Evolutionary conservation across 2,113 vertebrate genomes (phyloP).

Genomic region (Megaceryle maxima): DNA sequence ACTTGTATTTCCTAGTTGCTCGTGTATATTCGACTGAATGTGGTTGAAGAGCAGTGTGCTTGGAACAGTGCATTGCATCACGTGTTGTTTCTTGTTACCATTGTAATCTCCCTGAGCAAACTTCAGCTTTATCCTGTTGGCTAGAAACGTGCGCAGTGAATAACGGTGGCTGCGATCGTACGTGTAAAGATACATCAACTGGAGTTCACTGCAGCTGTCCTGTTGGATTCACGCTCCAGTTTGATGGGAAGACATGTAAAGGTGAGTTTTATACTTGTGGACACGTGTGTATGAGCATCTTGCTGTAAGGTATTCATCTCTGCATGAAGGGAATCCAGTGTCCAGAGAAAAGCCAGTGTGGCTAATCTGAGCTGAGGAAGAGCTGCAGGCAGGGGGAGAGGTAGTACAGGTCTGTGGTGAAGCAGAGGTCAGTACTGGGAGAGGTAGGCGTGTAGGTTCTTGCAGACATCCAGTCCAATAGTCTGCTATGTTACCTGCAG

Average conservation of each 20-base stretch:
- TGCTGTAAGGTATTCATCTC: background rate
- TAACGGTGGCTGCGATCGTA: constrained; percentile 96
- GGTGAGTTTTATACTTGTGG: constrained; percentile 68
- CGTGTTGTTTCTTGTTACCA: background rate
- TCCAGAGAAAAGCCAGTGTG: background rate
- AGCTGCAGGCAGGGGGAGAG: background rate
- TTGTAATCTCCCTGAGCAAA: background rate
- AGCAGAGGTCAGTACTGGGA: background rate
- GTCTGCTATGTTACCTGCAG: background rate
- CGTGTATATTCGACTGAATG: background rate
- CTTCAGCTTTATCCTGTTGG: constrained; percentile 14
- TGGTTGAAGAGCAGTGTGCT: background rate
- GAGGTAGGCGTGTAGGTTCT: background rate
- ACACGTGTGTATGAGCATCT: fast-evolving
- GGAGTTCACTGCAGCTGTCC: constrained; percentile 98
- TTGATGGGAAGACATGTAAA: constrained; percentile 96
- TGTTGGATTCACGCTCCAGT: constrained; percentile 90
- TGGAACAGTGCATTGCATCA: background rate
- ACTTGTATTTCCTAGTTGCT: background rate
- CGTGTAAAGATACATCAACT: constrained; percentile 95
- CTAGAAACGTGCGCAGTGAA: constrained; percentile 96
- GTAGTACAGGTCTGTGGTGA: background rate
- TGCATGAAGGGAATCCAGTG: background rate
- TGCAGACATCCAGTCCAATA: background rate
- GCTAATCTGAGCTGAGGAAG: background rate